Percentiles rank a stretch among this genome's conserved stretches.
These are phyloP conservation scores for Procambarus clarkii DNA, from an alignment of 1,140 invertebrate species.

Conservation along the genomic window DNA sequence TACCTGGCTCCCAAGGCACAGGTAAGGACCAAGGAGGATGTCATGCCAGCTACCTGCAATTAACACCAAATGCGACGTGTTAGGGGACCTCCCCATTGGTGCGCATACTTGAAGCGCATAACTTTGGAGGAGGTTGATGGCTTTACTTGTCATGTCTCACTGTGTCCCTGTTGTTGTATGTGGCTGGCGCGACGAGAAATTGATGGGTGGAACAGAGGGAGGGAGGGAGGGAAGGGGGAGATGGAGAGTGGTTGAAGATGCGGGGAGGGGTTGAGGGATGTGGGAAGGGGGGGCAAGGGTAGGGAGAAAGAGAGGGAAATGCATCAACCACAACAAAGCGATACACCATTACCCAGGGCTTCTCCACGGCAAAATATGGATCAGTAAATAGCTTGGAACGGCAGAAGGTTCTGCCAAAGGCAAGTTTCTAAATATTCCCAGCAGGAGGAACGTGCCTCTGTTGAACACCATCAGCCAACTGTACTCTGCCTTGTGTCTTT, in stretches of 20 bases:
- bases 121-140: background rate
- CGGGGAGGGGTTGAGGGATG: too few relatives aligned
- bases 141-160: background rate
- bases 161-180: background rate
- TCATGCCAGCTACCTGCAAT: slow-evolving; percentile 45
- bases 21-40: background rate
- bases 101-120: background rate
- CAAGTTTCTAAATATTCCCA: background rate
- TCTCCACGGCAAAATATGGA: slow-evolving; percentile 12
- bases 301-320: background rate
- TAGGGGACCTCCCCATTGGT: background rate
- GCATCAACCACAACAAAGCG: slow-evolving; percentile 6
- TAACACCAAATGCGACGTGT: slow-evolving; percentile 36
- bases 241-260: too few relatives aligned
- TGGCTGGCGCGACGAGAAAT: background rate
- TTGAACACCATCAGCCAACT: too few relatives aligned
- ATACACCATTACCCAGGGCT: slow-evolving; percentile 12
- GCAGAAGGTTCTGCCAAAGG: background rate
- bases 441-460: background rate
- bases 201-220: background rate
- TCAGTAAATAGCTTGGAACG: background rate
- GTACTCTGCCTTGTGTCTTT: too few relatives aligned
- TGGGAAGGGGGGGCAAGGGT: background rate
- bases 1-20: slow-evolving; percentile 2
- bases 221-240: background rate